phyloP scores from a whole-genome alignment of 2,888 invertebrate species.

The Agonum fuliginosum region DNA sequence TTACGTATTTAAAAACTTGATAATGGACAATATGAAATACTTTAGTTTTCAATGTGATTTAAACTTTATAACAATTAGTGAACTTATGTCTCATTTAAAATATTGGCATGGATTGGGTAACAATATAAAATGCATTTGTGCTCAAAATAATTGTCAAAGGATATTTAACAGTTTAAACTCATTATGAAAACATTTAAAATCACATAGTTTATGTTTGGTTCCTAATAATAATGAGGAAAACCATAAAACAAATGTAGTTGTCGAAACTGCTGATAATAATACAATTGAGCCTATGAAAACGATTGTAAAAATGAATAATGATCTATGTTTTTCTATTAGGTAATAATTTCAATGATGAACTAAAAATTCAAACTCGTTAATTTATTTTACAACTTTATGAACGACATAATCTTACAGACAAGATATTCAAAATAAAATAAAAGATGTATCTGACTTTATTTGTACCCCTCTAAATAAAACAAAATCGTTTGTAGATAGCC shows the following conservation, averaged over 20 bases:
- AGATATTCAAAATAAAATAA: neutral
- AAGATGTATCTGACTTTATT: neutral
- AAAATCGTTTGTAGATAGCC: neutral
- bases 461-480: neutral
- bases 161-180: neutral
- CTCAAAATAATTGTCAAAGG: neutral
- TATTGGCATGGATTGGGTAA: neutral
- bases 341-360: neutral
- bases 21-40: no score
- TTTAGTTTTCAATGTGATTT: neutral
- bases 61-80: neutral
- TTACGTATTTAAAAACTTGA: no score
- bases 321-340: neutral
- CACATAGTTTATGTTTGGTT: neutral
- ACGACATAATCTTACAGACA: neutral
- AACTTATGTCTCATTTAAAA: conserved; percentile 1
- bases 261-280: neutral
- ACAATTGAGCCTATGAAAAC: neutral
- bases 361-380: neutral
- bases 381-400: neutral
- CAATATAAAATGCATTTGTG: neutral
- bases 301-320: neutral
- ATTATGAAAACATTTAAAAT: neutral
- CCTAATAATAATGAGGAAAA: no score
- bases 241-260: neutral